Base-by-base conservation (phyloP, 2,888 invertebrate species). In the Lasioglossum zephyrum region DNA sequence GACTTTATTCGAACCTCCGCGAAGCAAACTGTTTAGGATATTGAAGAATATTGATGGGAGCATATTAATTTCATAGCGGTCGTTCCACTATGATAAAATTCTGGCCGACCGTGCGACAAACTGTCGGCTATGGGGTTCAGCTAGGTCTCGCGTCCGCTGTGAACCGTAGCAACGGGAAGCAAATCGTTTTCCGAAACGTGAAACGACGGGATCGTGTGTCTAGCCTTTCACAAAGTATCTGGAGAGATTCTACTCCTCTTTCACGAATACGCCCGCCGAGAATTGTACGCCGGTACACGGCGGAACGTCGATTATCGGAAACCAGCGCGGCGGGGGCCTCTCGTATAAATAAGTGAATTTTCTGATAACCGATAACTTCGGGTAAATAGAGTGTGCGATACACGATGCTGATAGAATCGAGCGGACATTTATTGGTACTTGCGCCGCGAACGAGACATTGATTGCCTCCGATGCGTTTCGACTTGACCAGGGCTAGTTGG, bases 91-190 rank as follows among this genome's bases (percentile, higher is more conserved):
- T 72, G 36, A 79, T 81, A 79, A 77, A 77, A 83, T 76, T 77
- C 63, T 44, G 31, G n/a, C 63, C 81, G 73, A 36, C 78, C 84
- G 73, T 77, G 80, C 76, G 84, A 75, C 70, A 84, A 87, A 89
- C 81, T 49, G 79, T 77, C 87, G 70, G 53, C 70, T 63, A 44
- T 36, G 8, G 26, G 60, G 13, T 4, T 26, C 26, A 2, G 26
- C 31, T 16, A 63, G 31, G 31, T 16, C 31, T 5, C 63, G 31
- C 26, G 60, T 36, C 11, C 66, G 22, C n/a, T 39, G 11, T 3
- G 39, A 11, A n/a, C 13, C n/a, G 16, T 31, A 13, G n/a, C 74
- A 13, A 18, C 26, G 63, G 47, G 47, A 73, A 47, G 79, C 85
- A 79, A 76, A 85, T 84, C 79, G 76, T 57, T 72, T 85, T 84